Evolutionary conservation across 2,797 vertebrate species (phyloP).

Genomic region (Dallia pectoralis): DNA sequence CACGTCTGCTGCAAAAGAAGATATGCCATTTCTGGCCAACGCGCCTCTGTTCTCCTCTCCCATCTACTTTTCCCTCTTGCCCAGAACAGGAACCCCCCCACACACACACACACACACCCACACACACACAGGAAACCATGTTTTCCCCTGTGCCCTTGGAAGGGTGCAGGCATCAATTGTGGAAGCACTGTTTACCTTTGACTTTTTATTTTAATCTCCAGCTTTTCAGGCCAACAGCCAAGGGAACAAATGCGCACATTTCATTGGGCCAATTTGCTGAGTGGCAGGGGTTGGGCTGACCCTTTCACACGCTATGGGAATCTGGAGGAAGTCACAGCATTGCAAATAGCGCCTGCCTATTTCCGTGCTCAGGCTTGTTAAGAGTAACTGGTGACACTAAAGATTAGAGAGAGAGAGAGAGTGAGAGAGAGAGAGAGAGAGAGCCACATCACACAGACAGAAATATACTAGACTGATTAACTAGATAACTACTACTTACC

Average conservation of each 20-base stretch:
- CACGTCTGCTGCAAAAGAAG: slow-evolving; percentile 57
- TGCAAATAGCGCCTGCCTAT: slow-evolving; percentile 30
- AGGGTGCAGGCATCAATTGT: slow-evolving; percentile 70
- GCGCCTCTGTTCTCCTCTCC: slow-evolving; percentile 51
- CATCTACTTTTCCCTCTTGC: slow-evolving; percentile 36
- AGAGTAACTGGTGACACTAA: slow-evolving; percentile 28
- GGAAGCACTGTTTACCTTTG: slow-evolving; percentile 79
- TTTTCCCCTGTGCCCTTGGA: slow-evolving; percentile 66
- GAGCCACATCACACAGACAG: slow-evolving; percentile 1
- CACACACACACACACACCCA: too few relatives aligned
- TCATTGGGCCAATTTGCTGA: slow-evolving; percentile 63
- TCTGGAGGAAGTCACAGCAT: slow-evolving; percentile 32
- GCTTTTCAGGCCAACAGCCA: slow-evolving; percentile 62
- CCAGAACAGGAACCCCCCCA: slow-evolving; percentile 63
- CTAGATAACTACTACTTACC: neutral
- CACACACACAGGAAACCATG: slow-evolving; percentile 78
- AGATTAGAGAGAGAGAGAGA: slow-evolving; percentile 3
- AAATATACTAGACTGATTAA: slow-evolving; percentile 1
- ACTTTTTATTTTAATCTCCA: slow-evolving; percentile 70
- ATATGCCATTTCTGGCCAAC: slow-evolving; percentile 70
- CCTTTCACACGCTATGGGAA: slow-evolving; percentile 79
- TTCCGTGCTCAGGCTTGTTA: slow-evolving; percentile 32
- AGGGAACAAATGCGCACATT: slow-evolving; percentile 62
- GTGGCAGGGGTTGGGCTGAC: slow-evolving; percentile 51
- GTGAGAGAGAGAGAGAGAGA: slow-evolving; percentile 9